Percentiles rank a stretch among this genome's conserved stretches.
Conservation (phyloP, 2,797 vertebrate genomes). For the Fundulus diaphanus region DNA sequence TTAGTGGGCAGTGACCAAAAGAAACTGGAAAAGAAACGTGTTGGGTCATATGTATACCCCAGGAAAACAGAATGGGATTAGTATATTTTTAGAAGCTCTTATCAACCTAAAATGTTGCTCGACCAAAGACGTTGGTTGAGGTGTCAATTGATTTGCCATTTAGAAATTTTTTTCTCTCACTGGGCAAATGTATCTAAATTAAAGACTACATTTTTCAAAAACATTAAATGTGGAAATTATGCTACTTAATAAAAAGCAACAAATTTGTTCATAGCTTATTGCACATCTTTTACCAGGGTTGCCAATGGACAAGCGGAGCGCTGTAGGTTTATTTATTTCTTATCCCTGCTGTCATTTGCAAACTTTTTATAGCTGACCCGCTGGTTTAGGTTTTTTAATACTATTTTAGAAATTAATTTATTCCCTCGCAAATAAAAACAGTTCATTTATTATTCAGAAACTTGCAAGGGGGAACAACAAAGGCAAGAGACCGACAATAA, state of each 20-base stretch:
- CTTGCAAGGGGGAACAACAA: constrained; percentile 14
- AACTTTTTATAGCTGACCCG: constrained; percentile 25
- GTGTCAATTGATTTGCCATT: not conserved
- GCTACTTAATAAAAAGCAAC: not conserved
- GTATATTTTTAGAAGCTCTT: not conserved
- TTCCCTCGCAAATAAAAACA: constrained; percentile 20
- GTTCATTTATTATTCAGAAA: constrained; percentile 56
- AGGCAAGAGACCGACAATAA: constrained; percentile 19
- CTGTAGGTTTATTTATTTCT: too few relatives aligned
- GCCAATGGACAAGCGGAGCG: not conserved
- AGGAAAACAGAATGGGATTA: too few relatives aligned
- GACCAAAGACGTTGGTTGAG: not conserved
- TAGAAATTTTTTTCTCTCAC: not conserved
- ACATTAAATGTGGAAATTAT: not conserved
- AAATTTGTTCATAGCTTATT: not conserved
- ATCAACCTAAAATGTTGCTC: not conserved
- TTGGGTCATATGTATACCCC: not conserved
- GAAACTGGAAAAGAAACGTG: not conserved
- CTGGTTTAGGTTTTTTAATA: constrained; percentile 1
- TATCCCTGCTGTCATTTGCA: constrained; percentile 7
- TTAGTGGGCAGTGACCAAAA: not conserved
- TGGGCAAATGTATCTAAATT: not conserved
- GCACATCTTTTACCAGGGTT: not conserved
- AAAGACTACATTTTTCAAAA: not conserved
- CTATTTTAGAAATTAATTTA: constrained; percentile 9